phyloP scores from a whole-genome alignment of 2,113 vertebrate species.

The Pan paniscus region DNA sequence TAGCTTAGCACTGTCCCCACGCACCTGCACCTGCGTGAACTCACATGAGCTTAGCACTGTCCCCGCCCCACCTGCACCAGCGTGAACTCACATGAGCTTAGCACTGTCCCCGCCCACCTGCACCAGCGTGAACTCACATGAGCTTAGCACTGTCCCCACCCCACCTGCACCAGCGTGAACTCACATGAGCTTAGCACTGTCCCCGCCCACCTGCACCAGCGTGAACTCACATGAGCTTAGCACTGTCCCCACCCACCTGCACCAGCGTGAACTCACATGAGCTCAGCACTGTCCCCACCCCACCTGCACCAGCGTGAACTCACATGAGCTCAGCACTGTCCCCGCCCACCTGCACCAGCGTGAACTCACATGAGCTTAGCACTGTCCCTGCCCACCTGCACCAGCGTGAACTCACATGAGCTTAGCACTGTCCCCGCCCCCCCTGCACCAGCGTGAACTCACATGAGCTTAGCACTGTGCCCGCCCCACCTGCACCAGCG shows the following conservation, averaged over 20 bases:
- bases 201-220: fast-evolving
- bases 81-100: too few species aligned
- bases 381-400: too few species aligned
- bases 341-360: fast-evolving
- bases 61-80: fast-evolving
- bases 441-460: background rate
- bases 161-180: fast-evolving
- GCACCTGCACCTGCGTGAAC: fast-evolving
- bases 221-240: fast-evolving
- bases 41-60: fast-evolving
- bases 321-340: background rate
- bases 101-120: fast-evolving
- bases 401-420: too few species aligned
- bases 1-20: too few species aligned
- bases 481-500: fast-evolving
- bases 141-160: too few species aligned
- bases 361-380: too few species aligned
- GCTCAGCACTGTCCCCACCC: too few species aligned
- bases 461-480: too few species aligned
- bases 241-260: too few species aligned
- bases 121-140: too few species aligned
- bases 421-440: fast-evolving
- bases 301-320: too few species aligned
- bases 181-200: background rate
- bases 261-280: too few species aligned